Base-by-base conservation (phyloP, 2,797 vertebrate species). In the Valencia hispanica region DNA sequence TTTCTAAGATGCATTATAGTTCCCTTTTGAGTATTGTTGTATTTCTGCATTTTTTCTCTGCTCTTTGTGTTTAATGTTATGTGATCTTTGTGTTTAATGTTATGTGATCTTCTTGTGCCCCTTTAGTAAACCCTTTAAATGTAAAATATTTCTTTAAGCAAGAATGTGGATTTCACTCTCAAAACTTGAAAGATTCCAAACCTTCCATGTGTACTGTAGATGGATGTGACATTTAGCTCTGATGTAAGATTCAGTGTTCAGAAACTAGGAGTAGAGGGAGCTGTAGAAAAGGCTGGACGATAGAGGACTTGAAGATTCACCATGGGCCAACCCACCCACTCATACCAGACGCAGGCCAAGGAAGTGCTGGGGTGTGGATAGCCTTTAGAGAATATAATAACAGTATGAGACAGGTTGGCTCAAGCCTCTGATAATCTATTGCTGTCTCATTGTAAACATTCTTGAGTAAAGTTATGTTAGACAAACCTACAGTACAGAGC, bases 321-420 rank as follows among this genome's bases (percentile, higher is more conserved):
- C 0, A 6, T 70, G 71, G 80, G 73, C 83, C 10, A 17, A 81
- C 80, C 85, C 84, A 68, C 84, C 87, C 68, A 7, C 57, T 87
- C 73, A 71, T 79, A 79, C 77, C 75, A 79, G 83, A 84, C 77
- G 79, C 34, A 4, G 61, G 82, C 83, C 84, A 79, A 88, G 70
- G 68, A 55, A 72, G 10, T 72, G 36, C 72, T 1, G 0, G 87
- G 90, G 85, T 79, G 90, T 76, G 85, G 81, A 68, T 72, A 25
- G 79, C 73, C 83, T 81, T 80, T 47, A 25, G 86, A 84, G 80
- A 80, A 75, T 79, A 78, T 72, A 81, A 39, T 81, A 85, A 88
- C 81, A 78, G 65, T 72, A 66, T 81, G 39, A 80, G 81, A 84
- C 75, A 70, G 39, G 73, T 85, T 85, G 83, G 82, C 85, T 77